A percentile compares a stretch with the other conserved stretches of the same genome.
Evolutionary conservation across 2,797 vertebrate genomes (phyloP).

Genomic region (Diplodus puntazzo): DNA sequence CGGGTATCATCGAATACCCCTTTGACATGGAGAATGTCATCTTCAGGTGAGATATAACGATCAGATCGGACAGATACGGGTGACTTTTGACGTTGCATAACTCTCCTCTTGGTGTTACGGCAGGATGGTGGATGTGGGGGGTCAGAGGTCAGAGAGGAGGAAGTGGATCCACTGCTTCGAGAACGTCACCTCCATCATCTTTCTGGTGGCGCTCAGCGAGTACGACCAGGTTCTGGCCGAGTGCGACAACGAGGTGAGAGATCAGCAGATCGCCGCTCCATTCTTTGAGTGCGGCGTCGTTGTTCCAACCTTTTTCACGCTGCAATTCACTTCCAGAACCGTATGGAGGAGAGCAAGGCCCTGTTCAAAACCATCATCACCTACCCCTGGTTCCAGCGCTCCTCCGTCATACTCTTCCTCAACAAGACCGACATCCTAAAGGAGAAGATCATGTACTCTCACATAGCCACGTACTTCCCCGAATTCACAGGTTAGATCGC

Average conservation of each 20-base stretch:
- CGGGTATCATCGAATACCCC: conserved; percentile 91
- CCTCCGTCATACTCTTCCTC: conserved; percentile 93
- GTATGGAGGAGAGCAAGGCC: conserved; percentile 95
- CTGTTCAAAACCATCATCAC: conserved; percentile 95
- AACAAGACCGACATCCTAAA: conserved; percentile 94
- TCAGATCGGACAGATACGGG: no score
- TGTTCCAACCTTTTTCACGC: not conserved
- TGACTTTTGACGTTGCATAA: rapidly evolving
- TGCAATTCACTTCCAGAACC: conserved; percentile 83
- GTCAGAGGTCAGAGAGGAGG: conserved; percentile 93
- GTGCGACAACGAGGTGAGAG: conserved; percentile 91
- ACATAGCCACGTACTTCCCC: conserved; percentile 91
- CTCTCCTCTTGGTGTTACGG: not conserved
- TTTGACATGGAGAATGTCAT: conserved; percentile 93
- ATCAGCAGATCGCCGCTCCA: not conserved
- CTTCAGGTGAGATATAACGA: conserved; percentile 85
- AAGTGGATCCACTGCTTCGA: conserved; percentile 97
- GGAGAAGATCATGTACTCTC: conserved; percentile 92
- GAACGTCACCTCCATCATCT: conserved; percentile 96
- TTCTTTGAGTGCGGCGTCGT: not conserved
- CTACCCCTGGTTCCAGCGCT: conserved; percentile 93
- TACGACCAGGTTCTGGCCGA: conserved; percentile 94
- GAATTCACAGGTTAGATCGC: conserved; percentile 87
- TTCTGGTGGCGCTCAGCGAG: conserved; percentile 94
- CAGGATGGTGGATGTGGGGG: conserved; percentile 95